These are phyloP conservation scores for Acromyrmex echinatior DNA, from an alignment of 1,140 invertebrate genomes.

Conservation along the genomic window DNA sequence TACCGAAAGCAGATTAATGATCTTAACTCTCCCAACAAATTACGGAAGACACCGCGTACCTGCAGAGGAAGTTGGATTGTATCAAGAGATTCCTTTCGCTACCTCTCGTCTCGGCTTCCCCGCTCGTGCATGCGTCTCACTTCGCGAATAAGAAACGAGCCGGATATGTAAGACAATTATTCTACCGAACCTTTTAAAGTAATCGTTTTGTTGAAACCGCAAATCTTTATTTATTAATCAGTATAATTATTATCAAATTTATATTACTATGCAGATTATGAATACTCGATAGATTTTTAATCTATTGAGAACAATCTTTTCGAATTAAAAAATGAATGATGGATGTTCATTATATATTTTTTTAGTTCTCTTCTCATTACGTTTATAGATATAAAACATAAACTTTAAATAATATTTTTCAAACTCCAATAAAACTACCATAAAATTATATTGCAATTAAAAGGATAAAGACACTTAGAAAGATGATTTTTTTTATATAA, in stretches of 20 bases:
- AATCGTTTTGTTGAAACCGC: not conserved
- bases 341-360: not conserved
- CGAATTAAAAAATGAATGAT: not conserved
- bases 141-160: slow-evolving; percentile 51
- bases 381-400: not conserved
- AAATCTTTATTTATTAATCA: not conserved
- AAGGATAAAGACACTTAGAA: not conserved
- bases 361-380: not conserved
- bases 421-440: not conserved
- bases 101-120: slow-evolving; percentile 21
- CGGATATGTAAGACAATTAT: slow-evolving; percentile 2
- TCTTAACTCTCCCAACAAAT: slow-evolving; percentile 83
- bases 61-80: slow-evolving; percentile 59
- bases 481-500: not conserved
- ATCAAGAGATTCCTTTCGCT: slow-evolving; percentile 67
- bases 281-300: not conserved
- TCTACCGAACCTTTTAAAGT: not conserved
- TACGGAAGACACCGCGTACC: slow-evolving; percentile 77
- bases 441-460: not conserved
- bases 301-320: not conserved
- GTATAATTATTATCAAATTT: not conserved
- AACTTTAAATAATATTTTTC: slow-evolving; percentile 10
- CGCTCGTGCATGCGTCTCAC: slow-evolving; percentile 35
- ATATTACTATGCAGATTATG: not conserved
- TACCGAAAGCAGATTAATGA: slow-evolving; percentile 85